Conservation (phyloP, 2,113 vertebrate genomes). For the Menura novaehollandiae region DNA sequence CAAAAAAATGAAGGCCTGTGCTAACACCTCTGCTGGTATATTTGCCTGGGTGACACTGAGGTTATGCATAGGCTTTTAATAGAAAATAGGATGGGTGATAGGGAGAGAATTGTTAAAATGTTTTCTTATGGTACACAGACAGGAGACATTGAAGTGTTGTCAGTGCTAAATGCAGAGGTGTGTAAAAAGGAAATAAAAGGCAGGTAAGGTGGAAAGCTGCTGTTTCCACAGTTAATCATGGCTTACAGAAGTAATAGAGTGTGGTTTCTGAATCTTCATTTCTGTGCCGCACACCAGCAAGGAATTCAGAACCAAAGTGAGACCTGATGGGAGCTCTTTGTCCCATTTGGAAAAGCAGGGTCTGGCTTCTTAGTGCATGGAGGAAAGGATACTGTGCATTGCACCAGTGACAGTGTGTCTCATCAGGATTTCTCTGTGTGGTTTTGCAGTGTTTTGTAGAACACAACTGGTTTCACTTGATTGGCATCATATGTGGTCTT, state of each 20-base stretch:
- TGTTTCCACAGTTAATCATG: neutral
- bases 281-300: neutral
- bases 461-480: conserved; percentile 95
- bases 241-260: neutral
- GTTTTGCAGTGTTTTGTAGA: conserved; percentile 92
- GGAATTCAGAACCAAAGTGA: neutral
- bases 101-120: neutral
- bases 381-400: neutral
- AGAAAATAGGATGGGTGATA: neutral
- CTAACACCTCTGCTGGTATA: neutral
- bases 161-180: neutral
- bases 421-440: conserved; percentile 8
- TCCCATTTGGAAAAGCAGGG: neutral
- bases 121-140: neutral
- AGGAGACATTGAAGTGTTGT: neutral
- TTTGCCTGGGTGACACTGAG: neutral
- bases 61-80: neutral
- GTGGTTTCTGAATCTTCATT: neutral
- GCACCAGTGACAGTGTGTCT: neutral
- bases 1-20: neutral
- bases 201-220: neutral
- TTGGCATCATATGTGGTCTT: conserved; percentile 93
- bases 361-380: neutral
- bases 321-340: neutral
- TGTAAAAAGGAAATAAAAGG: neutral